These are phyloP conservation scores for Ploceus nigricollis DNA, from an alignment of 2,113 vertebrate species.

Conservation along the genomic window DNA sequence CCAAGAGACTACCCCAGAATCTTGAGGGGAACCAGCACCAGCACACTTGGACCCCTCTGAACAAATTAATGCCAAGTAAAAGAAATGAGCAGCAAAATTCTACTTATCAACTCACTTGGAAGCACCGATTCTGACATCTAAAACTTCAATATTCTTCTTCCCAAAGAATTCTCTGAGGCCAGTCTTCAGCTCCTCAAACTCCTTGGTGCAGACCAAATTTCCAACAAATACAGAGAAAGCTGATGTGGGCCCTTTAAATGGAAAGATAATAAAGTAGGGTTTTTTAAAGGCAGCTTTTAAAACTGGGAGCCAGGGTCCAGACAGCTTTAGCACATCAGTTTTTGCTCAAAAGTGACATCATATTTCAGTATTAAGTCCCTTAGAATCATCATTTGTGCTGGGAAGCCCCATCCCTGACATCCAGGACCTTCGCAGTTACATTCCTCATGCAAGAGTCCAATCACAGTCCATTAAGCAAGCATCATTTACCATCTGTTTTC, in stretches of 20 bases:
- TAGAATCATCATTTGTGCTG: constrained; percentile 72
- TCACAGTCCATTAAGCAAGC: background rate
- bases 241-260: constrained; percentile 42
- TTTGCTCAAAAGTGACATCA: constrained; percentile 69
- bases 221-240: constrained; percentile 85
- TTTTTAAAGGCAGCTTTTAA: background rate
- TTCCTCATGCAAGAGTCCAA: background rate
- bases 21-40: background rate
- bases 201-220: constrained; percentile 82
- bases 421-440: background rate
- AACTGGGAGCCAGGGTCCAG: background rate
- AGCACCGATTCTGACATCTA: constrained; percentile 84
- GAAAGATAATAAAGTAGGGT: fast-evolving
- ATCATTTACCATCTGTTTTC: constrained; percentile 54
- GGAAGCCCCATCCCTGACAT: background rate
- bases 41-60: background rate
- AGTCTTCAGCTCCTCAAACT: constrained; percentile 85
- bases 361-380: constrained; percentile 87
- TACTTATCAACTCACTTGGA: constrained; percentile 77
- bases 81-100: background rate
- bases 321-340: constrained; percentile 71
- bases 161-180: constrained; percentile 83
- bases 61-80: background rate
- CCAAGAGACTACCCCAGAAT: background rate
- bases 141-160: constrained; percentile 83